Percentiles rank a stretch among this genome's conserved stretches.
These are phyloP conservation scores for Xestia sexstrigata DNA, from an alignment of 2,888 invertebrate species.

Conservation along the genomic window DNA sequence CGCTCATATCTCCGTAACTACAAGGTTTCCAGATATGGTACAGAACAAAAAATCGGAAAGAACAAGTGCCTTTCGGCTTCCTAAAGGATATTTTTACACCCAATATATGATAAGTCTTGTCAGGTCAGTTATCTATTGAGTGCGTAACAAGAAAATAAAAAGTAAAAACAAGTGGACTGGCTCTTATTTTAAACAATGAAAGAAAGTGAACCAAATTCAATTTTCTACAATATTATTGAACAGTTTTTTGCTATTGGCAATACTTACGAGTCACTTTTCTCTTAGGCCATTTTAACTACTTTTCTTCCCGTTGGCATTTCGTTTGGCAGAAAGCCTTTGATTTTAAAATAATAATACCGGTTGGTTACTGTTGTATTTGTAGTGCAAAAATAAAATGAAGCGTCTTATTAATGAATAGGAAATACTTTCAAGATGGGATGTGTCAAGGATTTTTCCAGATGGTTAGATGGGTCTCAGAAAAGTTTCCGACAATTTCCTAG, in stretches of 20 bases:
- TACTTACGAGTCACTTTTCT: slow-evolving; percentile 3
- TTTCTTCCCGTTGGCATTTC: slow-evolving; percentile 5
- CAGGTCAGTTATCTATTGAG: neutral
- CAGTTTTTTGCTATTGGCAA: slow-evolving; percentile 13
- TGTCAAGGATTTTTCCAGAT: slow-evolving; percentile 21
- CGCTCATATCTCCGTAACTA: no score
- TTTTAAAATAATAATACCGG: neutral
- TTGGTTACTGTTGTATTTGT: neutral
- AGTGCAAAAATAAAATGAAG: neutral
- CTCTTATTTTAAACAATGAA: slow-evolving; percentile 3
- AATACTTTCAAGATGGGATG: neutral
- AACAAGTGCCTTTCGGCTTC: no score
- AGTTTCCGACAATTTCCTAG: slow-evolving; percentile 9
- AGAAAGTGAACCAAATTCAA: slow-evolving; percentile 31
- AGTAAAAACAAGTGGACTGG: slow-evolving; percentile 11
- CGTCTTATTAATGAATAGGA: neutral
- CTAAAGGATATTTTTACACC: no score
- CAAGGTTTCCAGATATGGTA: no score
- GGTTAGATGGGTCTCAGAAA: slow-evolving; percentile 7
- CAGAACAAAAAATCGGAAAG: no score
- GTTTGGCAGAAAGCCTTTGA: neutral
- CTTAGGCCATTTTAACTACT: neutral
- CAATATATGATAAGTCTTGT: neutral
- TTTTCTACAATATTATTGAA: slow-evolving; percentile 15
- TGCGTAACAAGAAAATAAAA: neutral